These are phyloP conservation scores for Laspeyria flexula DNA, from an alignment of 2,888 invertebrate genomes.

Conservation along the genomic window DNA sequence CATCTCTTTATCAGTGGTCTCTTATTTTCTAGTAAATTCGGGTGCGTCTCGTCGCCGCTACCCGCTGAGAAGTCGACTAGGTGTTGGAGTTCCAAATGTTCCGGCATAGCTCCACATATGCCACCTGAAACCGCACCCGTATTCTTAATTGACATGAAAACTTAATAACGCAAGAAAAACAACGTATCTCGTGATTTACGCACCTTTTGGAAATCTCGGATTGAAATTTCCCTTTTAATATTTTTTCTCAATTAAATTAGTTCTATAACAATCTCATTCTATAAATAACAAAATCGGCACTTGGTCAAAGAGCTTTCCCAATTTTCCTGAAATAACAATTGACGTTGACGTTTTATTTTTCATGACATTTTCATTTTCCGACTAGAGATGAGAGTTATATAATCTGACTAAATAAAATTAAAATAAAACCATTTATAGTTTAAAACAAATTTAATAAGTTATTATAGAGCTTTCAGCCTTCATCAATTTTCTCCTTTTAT, in stretches of 20 bases:
- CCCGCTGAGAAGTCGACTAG: conserved; percentile 88
- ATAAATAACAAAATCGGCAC: conserved; percentile 10
- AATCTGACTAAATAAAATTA: too few species aligned
- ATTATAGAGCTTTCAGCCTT: too few species aligned
- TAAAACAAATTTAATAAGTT: too few species aligned
- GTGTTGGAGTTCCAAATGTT: conserved; percentile 92
- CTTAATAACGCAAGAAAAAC: conserved; percentile 9
- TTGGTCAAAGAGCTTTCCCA: conserved; percentile 16
- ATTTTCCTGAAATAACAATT: conserved; percentile 13
- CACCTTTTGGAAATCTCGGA: conserved; percentile 20
- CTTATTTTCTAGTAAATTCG: conserved; percentile 78
- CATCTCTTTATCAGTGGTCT: conserved; percentile 84
- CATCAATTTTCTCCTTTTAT: too few species aligned
- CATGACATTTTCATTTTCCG: not conserved
- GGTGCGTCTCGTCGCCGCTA: conserved; percentile 78
- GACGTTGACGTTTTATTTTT: not conserved
- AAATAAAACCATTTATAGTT: too few species aligned
- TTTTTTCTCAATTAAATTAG: conserved; percentile 5
- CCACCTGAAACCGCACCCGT: conserved; percentile 49
- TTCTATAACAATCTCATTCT: conserved; percentile 20
- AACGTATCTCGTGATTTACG: conserved; percentile 6
- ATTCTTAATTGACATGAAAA: conserved; percentile 23
- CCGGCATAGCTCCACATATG: conserved; percentile 85
- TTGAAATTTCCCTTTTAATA: not conserved
- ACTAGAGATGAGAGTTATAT: not conserved